Base-by-base conservation (phyloP, 2,113 vertebrate species). In the Australoheros scitulus region DNA sequence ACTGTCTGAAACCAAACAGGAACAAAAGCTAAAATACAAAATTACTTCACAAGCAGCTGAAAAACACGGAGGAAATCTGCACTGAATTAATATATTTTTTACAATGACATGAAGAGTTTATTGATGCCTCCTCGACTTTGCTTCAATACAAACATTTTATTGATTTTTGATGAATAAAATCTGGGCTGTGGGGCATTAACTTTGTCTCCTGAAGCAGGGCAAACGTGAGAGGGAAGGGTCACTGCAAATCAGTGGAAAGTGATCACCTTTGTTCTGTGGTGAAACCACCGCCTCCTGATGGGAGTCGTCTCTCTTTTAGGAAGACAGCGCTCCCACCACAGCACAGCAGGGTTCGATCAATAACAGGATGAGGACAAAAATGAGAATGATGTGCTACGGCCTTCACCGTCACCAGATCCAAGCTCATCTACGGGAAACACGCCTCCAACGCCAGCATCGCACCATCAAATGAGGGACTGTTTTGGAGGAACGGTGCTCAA, bases 1-100 rank as follows among this genome's bases (percentile, higher is more conserved):
- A 47, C 22, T 68, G 26, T 1, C 14, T 26, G 5, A 47, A 50
- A 50, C 5, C 15, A 50, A 50, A 64, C 36, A 24, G 13, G n/a
- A 65, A 15, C 7, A 47, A 68, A 68, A 65, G 8, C 38, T 65
- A 17, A 47, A 65, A 47, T 47, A 47, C 43, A 68, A 26, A 68
- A 47, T 1, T 47, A 26, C 64, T 26, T 47, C 1, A 68, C 41
- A 43, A 13, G 1, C 0, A 18, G 0, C 14, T 18, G 22, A 47
- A 15, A 9, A 26, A 50, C 18, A 50, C 50, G 15, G 41, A 50
- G 22, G 22, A 50, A 70, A 50, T 70, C 15, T 11, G 17, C 14
- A 18, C 17, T 26, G 64, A 50, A 24, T 50, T 15, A 50, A 22
- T 68, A 13, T 11, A 26, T 11, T 11, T 26, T 29, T 50, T 29